A percentile compares a stretch with the other conserved stretches of the same genome.
phyloP scores from a whole-genome alignment of 1,140 invertebrate genomes.

The Magallana gigas region DNA sequence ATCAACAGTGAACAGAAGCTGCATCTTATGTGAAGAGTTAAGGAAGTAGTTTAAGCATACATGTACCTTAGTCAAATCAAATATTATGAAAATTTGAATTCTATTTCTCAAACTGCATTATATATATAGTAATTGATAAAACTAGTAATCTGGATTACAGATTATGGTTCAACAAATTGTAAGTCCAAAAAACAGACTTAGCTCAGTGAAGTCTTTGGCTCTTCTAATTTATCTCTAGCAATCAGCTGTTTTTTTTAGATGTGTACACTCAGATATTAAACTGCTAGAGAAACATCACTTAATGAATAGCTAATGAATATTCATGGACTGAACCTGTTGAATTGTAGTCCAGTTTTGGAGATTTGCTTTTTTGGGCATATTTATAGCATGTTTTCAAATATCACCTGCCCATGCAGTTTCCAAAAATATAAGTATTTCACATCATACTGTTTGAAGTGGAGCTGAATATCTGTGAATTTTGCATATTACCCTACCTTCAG shows the following conservation, averaged over 20 bases:
- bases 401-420: not conserved
- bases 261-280: slow-evolving; percentile 13
- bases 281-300: slow-evolving; percentile 31
- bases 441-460: not conserved
- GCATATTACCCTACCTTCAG: not conserved
- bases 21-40: too few species aligned
- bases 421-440: not conserved
- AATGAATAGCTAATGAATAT: not conserved
- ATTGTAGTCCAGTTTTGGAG: not conserved
- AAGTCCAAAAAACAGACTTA: slow-evolving; percentile 15
- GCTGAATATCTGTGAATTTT: not conserved
- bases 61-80: too few species aligned
- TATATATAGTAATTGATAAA: not conserved
- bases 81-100: too few species aligned
- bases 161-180: slow-evolving; percentile 39
- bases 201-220: slow-evolving; percentile 31
- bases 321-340: not conserved
- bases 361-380: not conserved
- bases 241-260: slow-evolving; percentile 25
- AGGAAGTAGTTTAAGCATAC: too few species aligned
- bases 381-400: not conserved
- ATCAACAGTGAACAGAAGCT: too few species aligned
- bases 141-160: slow-evolving; percentile 18
- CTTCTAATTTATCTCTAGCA: slow-evolving; percentile 13
- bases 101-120: too few species aligned